Base-by-base conservation (phyloP, 1,140 invertebrate species). In the Scaptomyza pallida region DNA sequence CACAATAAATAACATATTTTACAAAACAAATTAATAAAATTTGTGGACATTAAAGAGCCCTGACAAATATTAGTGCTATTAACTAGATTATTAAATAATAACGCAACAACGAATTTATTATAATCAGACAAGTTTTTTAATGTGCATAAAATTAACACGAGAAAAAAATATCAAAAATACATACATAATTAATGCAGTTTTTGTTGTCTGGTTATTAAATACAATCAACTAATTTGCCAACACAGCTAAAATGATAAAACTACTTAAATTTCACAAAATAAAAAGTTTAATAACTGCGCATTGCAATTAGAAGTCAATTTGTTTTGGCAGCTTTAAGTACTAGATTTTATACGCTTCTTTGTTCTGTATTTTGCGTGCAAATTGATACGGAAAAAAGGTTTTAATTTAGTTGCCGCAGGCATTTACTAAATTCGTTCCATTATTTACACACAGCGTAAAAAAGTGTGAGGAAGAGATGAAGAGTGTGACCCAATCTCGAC, bases 291-390 rank as follows among this genome's bases (percentile, higher is more conserved):
- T 19, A 68, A 75, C 23, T 67, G 59, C 48, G 60, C 56, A 55
- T 75, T 54, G 30, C 59, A 71, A 75, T 76, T 51, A 76, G 76
- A 59, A 35, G 41, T 15, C 55, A 72, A 70, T 86, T 80, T 59
- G 19, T 37, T 47, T 52, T 54, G 40, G 40, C 54, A 40, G 45
- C 70, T 26, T 26, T 35, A 23, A 17, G n/a, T n/a, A n/a, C n/a
- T 19, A 30, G 26, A 43, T 62, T 47, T 33, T 16, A 44, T 40
- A 9, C 45, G 37, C 17, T 62, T 57, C 81, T 67, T 51, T 67
- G 56, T 73, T n/a, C 35, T 21, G 59, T 16, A 26, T 23, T 30
- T 65, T 35, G 35, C 47, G 19, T 41, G 37, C 55, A 55, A 73
- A 69, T 78, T 65, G 57, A 35, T 54, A 51, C 30, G n/a, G n/a